Conservation (phyloP, 2,797 vertebrate genomes). For the Pogoniulus pusillus region DNA sequence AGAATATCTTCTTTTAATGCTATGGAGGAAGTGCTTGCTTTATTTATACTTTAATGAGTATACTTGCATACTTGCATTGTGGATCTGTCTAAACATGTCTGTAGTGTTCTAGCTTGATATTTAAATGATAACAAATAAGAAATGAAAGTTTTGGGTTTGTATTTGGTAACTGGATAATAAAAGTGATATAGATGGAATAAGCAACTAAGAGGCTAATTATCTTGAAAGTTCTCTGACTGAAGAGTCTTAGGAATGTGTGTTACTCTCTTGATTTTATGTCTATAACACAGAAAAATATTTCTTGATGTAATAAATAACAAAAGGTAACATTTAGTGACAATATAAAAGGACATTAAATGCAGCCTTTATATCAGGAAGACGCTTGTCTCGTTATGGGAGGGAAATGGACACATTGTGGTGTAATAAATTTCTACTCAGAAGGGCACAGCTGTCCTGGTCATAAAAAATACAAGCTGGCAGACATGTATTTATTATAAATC, state of each 20-base stretch:
- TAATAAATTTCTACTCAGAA: neutral
- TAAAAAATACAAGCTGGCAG: neutral
- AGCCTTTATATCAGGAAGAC: neutral
- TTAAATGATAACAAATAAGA: constrained; percentile 35
- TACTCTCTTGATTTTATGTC: neutral
- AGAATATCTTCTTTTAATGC: neutral
- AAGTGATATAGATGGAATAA: neutral
- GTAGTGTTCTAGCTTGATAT: neutral
- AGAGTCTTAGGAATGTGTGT: neutral
- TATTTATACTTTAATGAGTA: neutral
- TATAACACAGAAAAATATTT: neutral
- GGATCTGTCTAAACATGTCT: neutral
- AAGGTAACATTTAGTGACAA: neutral
- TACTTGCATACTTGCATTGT: neutral
- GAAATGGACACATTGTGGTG: neutral
- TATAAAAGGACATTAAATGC: neutral
- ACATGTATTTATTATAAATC: neutral
- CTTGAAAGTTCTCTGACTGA: neutral
- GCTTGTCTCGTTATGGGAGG: neutral
- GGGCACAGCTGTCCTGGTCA: neutral
- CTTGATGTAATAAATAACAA: neutral
- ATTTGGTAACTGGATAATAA: constrained; percentile 1
- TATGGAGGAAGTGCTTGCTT: neutral
- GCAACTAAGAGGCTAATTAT: neutral
- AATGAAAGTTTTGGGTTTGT: neutral